Evolutionary conservation across 2,113 vertebrate genomes (phyloP), one percentile per base, ranked within the genome.

Genomic region (Orthonyx spaldingii): DNA sequence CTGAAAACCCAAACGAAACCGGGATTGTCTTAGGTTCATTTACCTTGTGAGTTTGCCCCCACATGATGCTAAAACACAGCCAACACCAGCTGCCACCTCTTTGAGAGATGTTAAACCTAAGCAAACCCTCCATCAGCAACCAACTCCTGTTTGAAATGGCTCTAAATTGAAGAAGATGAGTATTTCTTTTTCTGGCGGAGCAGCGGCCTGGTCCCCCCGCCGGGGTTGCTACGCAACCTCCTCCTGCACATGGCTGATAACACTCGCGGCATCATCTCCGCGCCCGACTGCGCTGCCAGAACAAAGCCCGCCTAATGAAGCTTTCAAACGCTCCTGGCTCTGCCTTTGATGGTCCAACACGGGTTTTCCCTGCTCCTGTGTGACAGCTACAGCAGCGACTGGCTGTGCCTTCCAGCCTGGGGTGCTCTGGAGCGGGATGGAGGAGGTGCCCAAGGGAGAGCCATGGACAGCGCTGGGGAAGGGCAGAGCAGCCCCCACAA

Each of bases 231-330:
- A 98, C 37, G 98, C 98, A 98, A 98, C 98, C 32, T 14, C 55
- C 50, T 97, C 96, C 98, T 98, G 98, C 98, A 84, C 97, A 92
- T 50, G 98, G 98, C 98, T 98, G 98, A 98, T 98, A 98, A 98
- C 97, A 94, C 97, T 96, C 84, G 70, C 87, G 90, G 97, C 98
- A 93, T 97, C 93, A 97, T 97, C 95, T 97, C 96, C 97, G 95
- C 66, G 98, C 97, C 98, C 95, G 97, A 63, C 98, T 97, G 97
- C 97, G 23, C 98, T 41, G 20, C 84, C 96, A 42, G 86, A 97
- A 97, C 97, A 98, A 98, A 97, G 97, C 95, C 96, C 3, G 21
- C 72, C 94, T 97, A 97, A 97, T 96, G 96, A 97, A 89, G 95
- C 96, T 96, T 95, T 94, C 95, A 94, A 37, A 89, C 4, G 84